Percentiles rank a stretch among this genome's conserved stretches.
Conservation (phyloP, 2,113 vertebrate species). For the Panurus biarmicus region DNA sequence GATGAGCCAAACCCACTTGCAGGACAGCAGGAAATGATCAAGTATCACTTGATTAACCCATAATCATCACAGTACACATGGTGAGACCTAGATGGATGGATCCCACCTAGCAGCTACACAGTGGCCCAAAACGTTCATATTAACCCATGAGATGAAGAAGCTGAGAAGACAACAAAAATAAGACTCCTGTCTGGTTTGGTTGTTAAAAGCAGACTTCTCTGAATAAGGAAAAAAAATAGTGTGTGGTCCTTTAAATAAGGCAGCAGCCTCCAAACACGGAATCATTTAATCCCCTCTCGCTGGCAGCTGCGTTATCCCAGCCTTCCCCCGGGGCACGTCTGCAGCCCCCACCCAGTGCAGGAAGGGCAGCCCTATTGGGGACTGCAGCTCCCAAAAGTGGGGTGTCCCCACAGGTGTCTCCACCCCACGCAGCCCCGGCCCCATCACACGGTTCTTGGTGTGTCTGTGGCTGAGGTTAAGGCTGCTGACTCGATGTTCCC, state of each 20-base stretch:
- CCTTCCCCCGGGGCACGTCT: background rate
- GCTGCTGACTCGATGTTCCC: accelerated
- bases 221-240: background rate
- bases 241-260: slow-evolving; percentile 19
- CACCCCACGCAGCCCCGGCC: background rate
- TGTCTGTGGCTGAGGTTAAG: accelerated
- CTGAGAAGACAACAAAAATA: background rate
- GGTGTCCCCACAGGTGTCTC: background rate
- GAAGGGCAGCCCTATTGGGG: background rate
- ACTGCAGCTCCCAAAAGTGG: background rate
- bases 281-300: background rate
- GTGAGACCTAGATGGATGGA: background rate
- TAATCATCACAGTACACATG: background rate
- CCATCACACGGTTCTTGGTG: accelerated
- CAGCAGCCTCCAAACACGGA: background rate
- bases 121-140: background rate
- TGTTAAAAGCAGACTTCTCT: background rate
- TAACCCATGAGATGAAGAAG: background rate
- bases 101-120: accelerated
- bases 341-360: background rate
- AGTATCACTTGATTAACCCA: background rate
- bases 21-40: background rate
- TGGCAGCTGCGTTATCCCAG: background rate
- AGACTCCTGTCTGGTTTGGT: background rate
- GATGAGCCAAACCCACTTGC: background rate